phyloP scores from a whole-genome alignment of 35 echinoderm and acorn worm genomes.

The Stichopus chloronotus region DNA sequence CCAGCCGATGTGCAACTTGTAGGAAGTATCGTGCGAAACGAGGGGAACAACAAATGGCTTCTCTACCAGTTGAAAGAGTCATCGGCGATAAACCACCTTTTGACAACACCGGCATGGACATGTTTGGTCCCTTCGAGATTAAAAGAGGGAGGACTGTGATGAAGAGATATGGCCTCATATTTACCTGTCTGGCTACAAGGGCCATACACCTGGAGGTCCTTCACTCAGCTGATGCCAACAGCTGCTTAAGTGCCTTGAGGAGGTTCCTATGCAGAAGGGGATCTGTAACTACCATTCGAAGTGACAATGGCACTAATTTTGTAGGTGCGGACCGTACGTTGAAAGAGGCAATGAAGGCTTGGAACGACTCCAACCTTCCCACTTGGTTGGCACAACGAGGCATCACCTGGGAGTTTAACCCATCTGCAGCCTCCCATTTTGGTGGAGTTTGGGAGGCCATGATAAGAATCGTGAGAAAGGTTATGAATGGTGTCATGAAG shows the following conservation, averaged over 20 bases:
- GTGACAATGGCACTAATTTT: too few relatives aligned
- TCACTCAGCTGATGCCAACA: slow-evolving; percentile 40
- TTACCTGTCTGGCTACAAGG: slow-evolving; percentile 69
- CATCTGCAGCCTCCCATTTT: slow-evolving; percentile 65
- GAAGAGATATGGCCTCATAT: slow-evolving; percentile 74
- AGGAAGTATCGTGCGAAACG: slow-evolving; percentile 20
- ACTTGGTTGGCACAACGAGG: too few relatives aligned
- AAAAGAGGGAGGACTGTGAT: slow-evolving; percentile 46
- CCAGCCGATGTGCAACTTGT: slow-evolving; percentile 37
- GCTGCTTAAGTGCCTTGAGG: slow-evolving; percentile 74
- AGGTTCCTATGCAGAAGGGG: too few relatives aligned
- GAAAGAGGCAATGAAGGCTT: too few relatives aligned
- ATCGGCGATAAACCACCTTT: slow-evolving; percentile 6
- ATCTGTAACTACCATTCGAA: too few relatives aligned
- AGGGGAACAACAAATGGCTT: slow-evolving; percentile 39
- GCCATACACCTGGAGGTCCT: slow-evolving; percentile 75
- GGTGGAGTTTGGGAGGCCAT: too few relatives aligned
- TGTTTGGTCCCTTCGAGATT: slow-evolving; percentile 28
- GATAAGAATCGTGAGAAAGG: slow-evolving; percentile 66
- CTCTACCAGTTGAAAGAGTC: slow-evolving; percentile 41
- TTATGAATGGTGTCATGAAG: slow-evolving; percentile 43
- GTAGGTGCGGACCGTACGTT: too few relatives aligned
- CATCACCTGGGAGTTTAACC: slow-evolving; percentile 21
- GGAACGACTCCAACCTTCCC: too few relatives aligned
- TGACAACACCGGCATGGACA: too few relatives aligned